A percentile compares a stretch with the other conserved stretches of the same genome.
Conservation (phyloP, 2,888 invertebrate genomes). For the Harpagoxenus sublaevis region DNA sequence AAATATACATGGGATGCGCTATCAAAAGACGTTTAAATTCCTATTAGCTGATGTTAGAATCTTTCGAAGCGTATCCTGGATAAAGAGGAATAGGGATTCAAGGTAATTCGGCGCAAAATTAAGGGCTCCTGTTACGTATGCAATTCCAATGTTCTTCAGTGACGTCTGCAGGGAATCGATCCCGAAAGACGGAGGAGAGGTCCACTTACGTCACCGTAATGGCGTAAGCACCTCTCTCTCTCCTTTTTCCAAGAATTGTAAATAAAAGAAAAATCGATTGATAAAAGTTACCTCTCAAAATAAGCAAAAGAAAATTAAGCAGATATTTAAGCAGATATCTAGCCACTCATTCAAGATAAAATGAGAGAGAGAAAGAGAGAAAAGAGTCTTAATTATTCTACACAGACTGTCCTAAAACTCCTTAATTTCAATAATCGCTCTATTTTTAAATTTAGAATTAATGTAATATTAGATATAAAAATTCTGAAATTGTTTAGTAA, state of each 20-base stretch:
- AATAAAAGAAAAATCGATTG: not conserved
- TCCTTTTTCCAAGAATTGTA: not conserved
- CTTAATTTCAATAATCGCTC: not conserved
- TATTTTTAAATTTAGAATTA: not conserved
- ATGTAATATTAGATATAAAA: not conserved
- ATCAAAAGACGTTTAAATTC: not conserved
- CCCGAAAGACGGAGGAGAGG: constrained; percentile 45
- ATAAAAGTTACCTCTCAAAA: not conserved
- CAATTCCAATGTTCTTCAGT: constrained; percentile 34
- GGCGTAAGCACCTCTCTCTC: constrained; percentile 42
- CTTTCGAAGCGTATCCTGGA: not conserved
- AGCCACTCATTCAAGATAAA: not conserved
- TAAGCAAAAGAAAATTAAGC: not conserved
- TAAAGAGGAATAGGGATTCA: not conserved
- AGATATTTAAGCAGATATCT: not conserved
- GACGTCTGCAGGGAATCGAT: constrained; percentile 75
- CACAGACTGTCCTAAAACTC: not conserved
- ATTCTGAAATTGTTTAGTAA: not conserved
- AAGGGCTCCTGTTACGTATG: constrained; percentile 45
- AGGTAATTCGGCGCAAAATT: not conserved
- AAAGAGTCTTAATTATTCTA: not conserved
- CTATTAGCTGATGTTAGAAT: not conserved
- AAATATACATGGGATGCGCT: not conserved
- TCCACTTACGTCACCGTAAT: constrained; percentile 68
- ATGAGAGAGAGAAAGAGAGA: not conserved